Conservation (phyloP, 2,888 invertebrate species). For the Agrochola lota region DNA sequence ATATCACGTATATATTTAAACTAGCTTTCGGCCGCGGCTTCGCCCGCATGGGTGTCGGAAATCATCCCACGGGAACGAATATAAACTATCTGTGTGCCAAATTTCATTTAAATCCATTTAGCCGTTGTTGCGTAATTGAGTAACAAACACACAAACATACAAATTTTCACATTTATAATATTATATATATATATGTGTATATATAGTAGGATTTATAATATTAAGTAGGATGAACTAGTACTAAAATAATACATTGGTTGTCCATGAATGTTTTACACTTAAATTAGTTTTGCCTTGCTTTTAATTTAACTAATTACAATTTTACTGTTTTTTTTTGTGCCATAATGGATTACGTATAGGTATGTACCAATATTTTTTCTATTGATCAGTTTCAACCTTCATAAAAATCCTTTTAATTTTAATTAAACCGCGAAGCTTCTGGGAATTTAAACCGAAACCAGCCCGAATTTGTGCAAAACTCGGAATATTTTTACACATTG, state of each 20-base stretch:
- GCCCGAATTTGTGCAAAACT: constrained; percentile 32
- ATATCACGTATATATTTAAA: not conserved
- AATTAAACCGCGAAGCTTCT: constrained; percentile 31
- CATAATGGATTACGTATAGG: not conserved
- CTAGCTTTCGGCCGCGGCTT: too few relatives aligned
- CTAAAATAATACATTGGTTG: not conserved
- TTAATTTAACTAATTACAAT: not conserved
- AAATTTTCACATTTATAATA: too few relatives aligned
- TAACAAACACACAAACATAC: too few relatives aligned
- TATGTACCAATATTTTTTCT: not conserved
- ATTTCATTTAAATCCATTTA: too few relatives aligned
- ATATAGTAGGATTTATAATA: too few relatives aligned
- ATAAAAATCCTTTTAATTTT: constrained; percentile 30
- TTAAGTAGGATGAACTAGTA: not conserved
- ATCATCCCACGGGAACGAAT: too few relatives aligned
- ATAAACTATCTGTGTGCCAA: too few relatives aligned
- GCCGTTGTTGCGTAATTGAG: too few relatives aligned
- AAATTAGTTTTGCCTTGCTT: not conserved
- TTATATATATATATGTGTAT: too few relatives aligned
- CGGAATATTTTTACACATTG: constrained; percentile 52
- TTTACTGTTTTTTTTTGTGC: not conserved
- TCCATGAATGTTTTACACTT: not conserved
- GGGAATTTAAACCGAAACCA: constrained; percentile 16
- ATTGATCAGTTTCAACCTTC: not conserved
- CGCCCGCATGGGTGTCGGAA: too few relatives aligned